Conservation (phyloP, 2,113 vertebrate genomes). For the Hirundichthys speculiger region DNA sequence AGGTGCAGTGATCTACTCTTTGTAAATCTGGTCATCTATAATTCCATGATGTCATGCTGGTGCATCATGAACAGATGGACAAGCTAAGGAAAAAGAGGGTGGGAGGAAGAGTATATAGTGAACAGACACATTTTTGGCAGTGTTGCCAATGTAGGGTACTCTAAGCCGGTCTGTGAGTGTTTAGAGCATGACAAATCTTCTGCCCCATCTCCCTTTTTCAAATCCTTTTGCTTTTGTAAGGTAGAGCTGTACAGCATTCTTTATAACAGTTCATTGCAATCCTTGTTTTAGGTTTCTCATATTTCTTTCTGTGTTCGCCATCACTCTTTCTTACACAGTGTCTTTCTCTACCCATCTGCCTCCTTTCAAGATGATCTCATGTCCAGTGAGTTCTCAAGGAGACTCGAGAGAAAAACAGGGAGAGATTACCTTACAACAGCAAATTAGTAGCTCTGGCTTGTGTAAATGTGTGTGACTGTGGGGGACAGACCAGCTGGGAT, state of each 20-base stretch:
- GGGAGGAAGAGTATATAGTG: conserved; percentile 22
- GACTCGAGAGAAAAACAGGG: conserved; percentile 29
- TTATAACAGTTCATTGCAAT: conserved; percentile 26
- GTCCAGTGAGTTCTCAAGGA: conserved; percentile 43
- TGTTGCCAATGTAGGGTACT: conserved; percentile 3
- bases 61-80: conserved; percentile 20
- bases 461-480: conserved; percentile 19
- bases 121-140: conserved; percentile 45
- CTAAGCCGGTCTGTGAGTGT: conserved; percentile 22
- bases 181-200: conserved; percentile 30
- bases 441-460: conserved; percentile 54
- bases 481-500: conserved; percentile 54
- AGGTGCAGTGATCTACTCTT: neutral
- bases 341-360: conserved; percentile 2
- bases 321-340: conserved; percentile 11
- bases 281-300: conserved; percentile 26
- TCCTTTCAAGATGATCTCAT: conserved; percentile 53
- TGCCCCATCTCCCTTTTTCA: conserved; percentile 41
- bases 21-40: neutral
- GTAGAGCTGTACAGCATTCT: conserved; percentile 27
- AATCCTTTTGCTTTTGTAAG: conserved; percentile 31
- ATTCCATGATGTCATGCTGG: neutral
- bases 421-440: conserved; percentile 58
- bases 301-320: conserved; percentile 6
- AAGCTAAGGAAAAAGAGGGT: conserved; percentile 18